Conservation (phyloP, 2,888 invertebrate species). For the Acanthoscelides obtectus region DNA sequence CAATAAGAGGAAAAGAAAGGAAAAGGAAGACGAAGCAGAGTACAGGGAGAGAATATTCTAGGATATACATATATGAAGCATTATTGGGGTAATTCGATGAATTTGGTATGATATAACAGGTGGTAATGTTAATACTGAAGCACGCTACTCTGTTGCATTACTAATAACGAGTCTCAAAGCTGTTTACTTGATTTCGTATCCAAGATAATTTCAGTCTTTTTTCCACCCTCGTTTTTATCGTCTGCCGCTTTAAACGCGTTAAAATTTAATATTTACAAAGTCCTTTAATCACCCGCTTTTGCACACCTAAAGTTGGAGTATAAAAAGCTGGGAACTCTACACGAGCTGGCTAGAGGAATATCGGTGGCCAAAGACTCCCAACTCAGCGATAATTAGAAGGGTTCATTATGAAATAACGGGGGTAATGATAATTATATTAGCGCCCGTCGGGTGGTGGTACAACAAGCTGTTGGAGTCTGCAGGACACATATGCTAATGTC, state of each 20-base stretch:
- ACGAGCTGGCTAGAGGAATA: neutral
- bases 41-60: no score
- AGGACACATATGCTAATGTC: neutral
- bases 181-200: neutral
- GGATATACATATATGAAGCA: no score
- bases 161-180: no score
- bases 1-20: no score
- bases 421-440: constrained; percentile 28
- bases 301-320: neutral
- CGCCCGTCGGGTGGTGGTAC: neutral
- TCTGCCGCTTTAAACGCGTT: neutral
- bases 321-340: neutral
- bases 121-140: no score
- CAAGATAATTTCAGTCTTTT: neutral
- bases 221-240: neutral
- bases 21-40: no score
- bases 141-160: no score
- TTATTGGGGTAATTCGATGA: no score
- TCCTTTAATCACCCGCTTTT: neutral
- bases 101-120: no score
- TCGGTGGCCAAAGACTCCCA: neutral
- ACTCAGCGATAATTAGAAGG: constrained; percentile 23
- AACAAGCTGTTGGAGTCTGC: neutral
- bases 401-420: constrained; percentile 27
- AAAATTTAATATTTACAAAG: neutral